Base-by-base conservation (phyloP, 2,113 vertebrate genomes). In the Oncorhynchus keta region DNA sequence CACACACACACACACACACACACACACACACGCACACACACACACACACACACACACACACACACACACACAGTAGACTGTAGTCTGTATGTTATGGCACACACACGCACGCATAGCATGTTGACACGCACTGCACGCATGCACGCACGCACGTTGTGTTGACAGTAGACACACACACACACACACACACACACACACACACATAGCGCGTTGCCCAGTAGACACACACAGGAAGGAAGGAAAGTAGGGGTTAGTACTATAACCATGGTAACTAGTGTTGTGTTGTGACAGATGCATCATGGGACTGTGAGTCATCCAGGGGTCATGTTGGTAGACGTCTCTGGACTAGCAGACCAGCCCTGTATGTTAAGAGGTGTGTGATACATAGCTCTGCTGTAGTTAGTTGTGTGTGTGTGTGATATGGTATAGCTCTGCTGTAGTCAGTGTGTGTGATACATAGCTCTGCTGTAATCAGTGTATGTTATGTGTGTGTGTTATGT, bases 271-370 rank as follows among this genome's bases (percentile, higher is more conserved):
- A 51, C 49, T 51, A 22, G 59, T 74, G 48, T 59, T 79, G 1
- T 76, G 14, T 75, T 18, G 64, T 4, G 39, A 22, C 72, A 97
- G 96, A 95, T n/a, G 51, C 84, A 32, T 78, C 90, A 26, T 88
- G 83, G 93, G 89, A 88, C 57, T 91, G 89, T 57, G 94, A 94
- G 77, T 2, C 86, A 12, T 80, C 92, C 64, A 92, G 84, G 74
- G 93, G 90, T 79, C 83, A 84, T 49, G 94, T n/a, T n/a, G n/a
- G n/a, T n/a, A 94, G 8, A 77, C 93, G 12, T 93, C 92, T 1
- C 82, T 95, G 80, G 94, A 94, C 76, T 93, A 93, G n/a, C n/a
- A 78, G 92, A 76, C 73, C 5, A 94, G 88, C 68, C 92, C 86
- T 75, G 92, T 87, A 22, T 49, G 1, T 83, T 0, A 95, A 92